Conservation (phyloP, 2,113 vertebrate genomes). For the Desmodus rotundus region DNA sequence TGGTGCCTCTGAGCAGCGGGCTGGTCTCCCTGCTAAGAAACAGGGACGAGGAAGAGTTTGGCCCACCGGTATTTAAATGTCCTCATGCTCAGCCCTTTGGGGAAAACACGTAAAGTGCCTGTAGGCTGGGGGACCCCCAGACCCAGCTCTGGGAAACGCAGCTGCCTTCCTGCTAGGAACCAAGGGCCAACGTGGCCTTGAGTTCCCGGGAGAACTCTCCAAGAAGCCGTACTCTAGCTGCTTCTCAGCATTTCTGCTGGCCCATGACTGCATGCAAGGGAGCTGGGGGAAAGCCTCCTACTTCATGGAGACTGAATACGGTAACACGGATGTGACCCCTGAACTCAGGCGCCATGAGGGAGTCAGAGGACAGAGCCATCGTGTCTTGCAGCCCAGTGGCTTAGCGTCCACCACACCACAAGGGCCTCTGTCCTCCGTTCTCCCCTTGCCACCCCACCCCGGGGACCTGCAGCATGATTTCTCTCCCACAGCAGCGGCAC, state of each 20-base stretch:
- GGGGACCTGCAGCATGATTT: rapidly evolving
- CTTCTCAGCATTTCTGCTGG: not conserved
- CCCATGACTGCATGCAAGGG: not conserved
- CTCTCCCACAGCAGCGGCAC: not conserved
- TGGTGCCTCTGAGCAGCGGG: not conserved
- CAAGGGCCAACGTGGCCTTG: not conserved
- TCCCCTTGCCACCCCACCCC: not conserved
- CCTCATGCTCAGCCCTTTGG: not conserved
- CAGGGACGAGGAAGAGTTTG: not conserved
- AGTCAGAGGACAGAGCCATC: not conserved
- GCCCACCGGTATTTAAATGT: not conserved
- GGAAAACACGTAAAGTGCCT: not conserved
- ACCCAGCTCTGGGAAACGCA: not conserved
- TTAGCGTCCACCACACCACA: no score
- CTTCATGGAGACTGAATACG: not conserved
- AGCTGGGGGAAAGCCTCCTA: not conserved
- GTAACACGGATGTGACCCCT: not conserved
- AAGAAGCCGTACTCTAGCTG: not conserved
- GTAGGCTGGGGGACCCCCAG: not conserved
- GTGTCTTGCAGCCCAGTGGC: not conserved
- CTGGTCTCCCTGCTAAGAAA: not conserved
- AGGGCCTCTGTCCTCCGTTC: no score
- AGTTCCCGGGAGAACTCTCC: not conserved
- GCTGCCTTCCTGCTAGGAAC: not conserved
- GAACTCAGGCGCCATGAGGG: not conserved